Conservation (phyloP, 64 coral and sea anemone species). For the Exaiptasia diaphana region DNA sequence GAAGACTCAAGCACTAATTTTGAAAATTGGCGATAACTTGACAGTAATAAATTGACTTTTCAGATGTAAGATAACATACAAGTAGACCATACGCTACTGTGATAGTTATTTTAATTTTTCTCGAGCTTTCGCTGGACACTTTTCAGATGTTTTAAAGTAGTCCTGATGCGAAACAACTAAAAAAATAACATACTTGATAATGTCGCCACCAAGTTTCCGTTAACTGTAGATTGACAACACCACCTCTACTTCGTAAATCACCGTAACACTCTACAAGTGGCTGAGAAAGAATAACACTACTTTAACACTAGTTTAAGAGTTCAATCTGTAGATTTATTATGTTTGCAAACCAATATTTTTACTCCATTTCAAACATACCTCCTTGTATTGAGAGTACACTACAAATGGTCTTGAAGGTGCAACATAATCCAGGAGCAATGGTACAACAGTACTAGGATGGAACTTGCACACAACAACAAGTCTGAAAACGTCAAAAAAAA, state of each 20-base stretch:
- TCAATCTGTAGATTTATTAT: too few relatives aligned
- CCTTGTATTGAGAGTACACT: constrained; percentile 78
- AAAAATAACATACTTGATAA: constrained; percentile 63
- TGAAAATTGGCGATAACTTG: too few relatives aligned
- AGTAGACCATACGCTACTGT: too few relatives aligned
- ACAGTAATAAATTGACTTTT: too few relatives aligned
- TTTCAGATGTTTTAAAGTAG: neutral
- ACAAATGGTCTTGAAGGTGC: constrained; percentile 89
- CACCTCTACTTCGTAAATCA: constrained; percentile 50
- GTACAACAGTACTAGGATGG: constrained; percentile 62
- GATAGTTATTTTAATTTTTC: too few relatives aligned
- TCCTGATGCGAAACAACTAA: neutral
- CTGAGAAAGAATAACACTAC: constrained; percentile 8
- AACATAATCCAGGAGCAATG: constrained; percentile 54
- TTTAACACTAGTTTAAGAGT: neutral
- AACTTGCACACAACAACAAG: constrained; percentile 79
- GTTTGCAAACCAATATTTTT: too few relatives aligned
- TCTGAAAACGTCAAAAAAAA: constrained; percentile 28
- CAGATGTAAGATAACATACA: too few relatives aligned
- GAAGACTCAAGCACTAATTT: too few relatives aligned
- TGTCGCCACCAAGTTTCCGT: constrained; percentile 91
- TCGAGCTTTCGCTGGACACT: too few relatives aligned
- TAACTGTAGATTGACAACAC: constrained; percentile 63
- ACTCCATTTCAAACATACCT: constrained; percentile 73
- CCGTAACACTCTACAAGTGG: constrained; percentile 77